Percentiles rank a stretch among this genome's conserved stretches.
phyloP scores from a whole-genome alignment of 2,888 invertebrate genomes.

The Chrysolina haemoptera region DNA sequence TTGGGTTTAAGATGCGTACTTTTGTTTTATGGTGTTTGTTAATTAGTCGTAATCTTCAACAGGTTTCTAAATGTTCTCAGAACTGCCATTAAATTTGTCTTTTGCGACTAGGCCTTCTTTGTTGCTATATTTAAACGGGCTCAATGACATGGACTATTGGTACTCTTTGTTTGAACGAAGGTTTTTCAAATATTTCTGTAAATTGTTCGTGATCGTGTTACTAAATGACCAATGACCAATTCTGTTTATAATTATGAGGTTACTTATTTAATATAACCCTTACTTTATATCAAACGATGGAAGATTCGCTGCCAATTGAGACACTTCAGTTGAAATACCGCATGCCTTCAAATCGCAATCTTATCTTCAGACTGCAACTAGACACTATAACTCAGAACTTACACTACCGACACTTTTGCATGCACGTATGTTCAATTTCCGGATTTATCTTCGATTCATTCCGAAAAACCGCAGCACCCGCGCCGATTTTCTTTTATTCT shows the following conservation, averaged over 20 bases:
- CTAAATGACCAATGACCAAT: slow-evolving; percentile 4
- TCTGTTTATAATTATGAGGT: not conserved
- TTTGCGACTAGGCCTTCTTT: slow-evolving; percentile 27
- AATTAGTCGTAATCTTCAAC: slow-evolving; percentile 20
- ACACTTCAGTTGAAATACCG: not conserved
- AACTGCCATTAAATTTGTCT: slow-evolving; percentile 21
- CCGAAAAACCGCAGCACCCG: not conserved
- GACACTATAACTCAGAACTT: not conserved
- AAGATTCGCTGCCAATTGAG: not conserved
- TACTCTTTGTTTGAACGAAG: slow-evolving; percentile 31
- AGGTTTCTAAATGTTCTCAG: not conserved
- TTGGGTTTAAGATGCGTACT: slow-evolving; percentile 12
- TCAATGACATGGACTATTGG: slow-evolving; percentile 30
- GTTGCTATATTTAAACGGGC: slow-evolving; percentile 12
- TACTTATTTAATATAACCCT: slow-evolving; percentile 2
- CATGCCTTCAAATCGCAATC: not conserved
- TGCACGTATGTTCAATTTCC: slow-evolving; percentile 4
- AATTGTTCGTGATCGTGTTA: slow-evolving; percentile 19
- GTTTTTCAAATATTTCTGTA: slow-evolving; percentile 20
- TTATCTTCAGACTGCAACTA: not conserved
- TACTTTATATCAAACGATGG: slow-evolving; percentile 11
- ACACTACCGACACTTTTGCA: not conserved
- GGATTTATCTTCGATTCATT: not conserved
- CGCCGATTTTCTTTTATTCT: slow-evolving; percentile 22
- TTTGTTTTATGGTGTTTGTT: slow-evolving; percentile 10